Conservation (phyloP, 2,888 invertebrate species). For the Lacanobia oleracea region DNA sequence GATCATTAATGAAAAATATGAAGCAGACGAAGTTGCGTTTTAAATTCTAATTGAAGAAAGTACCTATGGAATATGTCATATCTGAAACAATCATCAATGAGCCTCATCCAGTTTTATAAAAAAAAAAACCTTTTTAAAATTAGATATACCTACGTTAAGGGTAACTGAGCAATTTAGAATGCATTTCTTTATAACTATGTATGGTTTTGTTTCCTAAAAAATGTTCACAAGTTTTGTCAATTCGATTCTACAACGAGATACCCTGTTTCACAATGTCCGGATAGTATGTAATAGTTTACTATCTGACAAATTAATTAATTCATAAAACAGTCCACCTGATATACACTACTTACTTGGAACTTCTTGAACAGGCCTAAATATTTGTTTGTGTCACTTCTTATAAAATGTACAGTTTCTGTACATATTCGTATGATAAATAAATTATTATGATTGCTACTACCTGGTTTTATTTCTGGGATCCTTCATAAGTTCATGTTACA, state of each 20-base stretch:
- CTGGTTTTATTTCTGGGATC: slow-evolving; percentile 14
- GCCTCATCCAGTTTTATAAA: too few species aligned
- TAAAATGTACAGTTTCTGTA: slow-evolving; percentile 42
- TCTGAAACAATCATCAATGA: too few species aligned
- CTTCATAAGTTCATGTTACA: background rate
- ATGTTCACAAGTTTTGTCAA: background rate
- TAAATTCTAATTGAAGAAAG: background rate
- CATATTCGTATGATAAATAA: slow-evolving; percentile 51
- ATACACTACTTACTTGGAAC: background rate
- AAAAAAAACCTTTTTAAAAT: too few species aligned
- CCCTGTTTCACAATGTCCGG: background rate
- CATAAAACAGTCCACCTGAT: too few species aligned
- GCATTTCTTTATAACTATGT: background rate
- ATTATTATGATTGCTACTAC: slow-evolving; percentile 54
- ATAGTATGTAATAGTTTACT: background rate
- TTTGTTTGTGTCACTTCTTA: background rate
- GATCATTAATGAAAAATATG: too few species aligned
- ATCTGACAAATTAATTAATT: background rate
- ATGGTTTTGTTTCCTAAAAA: background rate
- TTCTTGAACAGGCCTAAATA: background rate
- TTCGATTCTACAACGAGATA: slow-evolving; percentile 1
- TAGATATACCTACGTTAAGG: too few species aligned
- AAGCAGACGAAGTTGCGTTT: too few species aligned
- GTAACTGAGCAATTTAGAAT: background rate
- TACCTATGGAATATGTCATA: background rate